Evolutionary conservation across 2,888 invertebrate genomes (phyloP).

Genomic region (Nebria brevicollis): DNA sequence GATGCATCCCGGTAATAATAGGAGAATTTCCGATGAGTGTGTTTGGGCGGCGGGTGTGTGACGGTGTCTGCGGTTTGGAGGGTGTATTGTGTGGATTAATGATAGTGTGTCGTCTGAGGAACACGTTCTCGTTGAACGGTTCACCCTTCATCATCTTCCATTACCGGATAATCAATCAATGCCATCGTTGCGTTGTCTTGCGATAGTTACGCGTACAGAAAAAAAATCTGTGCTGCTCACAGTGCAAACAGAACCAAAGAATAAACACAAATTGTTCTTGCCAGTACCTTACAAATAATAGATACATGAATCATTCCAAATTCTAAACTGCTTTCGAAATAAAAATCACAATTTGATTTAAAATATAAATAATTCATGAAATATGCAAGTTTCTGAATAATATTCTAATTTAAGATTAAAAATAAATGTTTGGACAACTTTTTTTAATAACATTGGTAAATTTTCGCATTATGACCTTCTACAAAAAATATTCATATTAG

Average conservation of each 20-base stretch:
- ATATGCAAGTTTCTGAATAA: no score
- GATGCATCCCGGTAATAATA: conserved; percentile 3
- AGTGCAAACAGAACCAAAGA: not conserved
- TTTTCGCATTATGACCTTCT: no score
- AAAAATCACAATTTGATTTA: no score
- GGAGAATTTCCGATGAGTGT: conserved; percentile 2
- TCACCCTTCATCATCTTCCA: conserved; percentile 48
- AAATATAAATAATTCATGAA: no score
- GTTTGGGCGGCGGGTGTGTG: not conserved
- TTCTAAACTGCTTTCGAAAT: no score
- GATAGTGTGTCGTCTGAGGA: conserved; percentile 35
- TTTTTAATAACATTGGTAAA: no score
- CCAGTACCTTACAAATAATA: not conserved
- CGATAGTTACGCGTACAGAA: not conserved
- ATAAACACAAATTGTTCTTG: not conserved
- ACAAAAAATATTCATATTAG: no score
- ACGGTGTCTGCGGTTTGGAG: conserved; percentile 3
- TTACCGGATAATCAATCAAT: conserved; percentile 54
- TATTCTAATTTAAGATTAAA: no score
- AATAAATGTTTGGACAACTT: no score
- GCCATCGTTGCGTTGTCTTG: conserved; percentile 43
- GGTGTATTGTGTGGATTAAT: conserved; percentile 30
- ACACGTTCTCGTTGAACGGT: conserved; percentile 28
- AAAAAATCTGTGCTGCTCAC: not conserved
- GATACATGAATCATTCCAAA: not conserved